Base-by-base conservation (phyloP, 2,888 invertebrate genomes). In the Tipula unca region DNA sequence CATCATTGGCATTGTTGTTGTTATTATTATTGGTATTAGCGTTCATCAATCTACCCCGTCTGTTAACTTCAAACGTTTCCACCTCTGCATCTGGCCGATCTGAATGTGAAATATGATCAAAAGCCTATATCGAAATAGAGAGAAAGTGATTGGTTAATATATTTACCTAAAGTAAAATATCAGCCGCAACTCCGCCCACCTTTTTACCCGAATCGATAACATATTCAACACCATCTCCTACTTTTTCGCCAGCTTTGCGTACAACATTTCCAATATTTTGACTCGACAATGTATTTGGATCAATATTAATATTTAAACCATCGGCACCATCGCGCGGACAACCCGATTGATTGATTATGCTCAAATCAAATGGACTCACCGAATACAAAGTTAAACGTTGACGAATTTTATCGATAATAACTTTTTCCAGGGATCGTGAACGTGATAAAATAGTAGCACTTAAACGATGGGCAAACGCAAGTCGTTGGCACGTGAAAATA, bases 371-470 rank as follows among this genome's bases (percentile, higher is more conserved):
- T 0, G 96, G 95, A 89, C 95, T 94, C n/a, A 96, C 93, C 84
- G 95, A 94, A 89, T 91, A 94, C 0, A 91, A 91, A 0, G 93
- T 90, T 86, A 96, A 89, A 88, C 93, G 93, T 17, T 92, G 91
- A 29, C 95, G 94, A 89, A 96, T 90, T 92, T 95, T 94, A 87
- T 95, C 95, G 6, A 95, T 88, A 87, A 92, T 94, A 85, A 93
- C 92, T 89, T 93, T 94, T 87, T 95, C 96, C 85, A 96, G 92
- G 48, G 94, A 94, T 87, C 94, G 94, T 20, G 92, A 93, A 85
- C 96, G 93, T 0, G 95, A 96, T n/a, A 96, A 92, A 87, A 98
- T 96, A 85, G 96, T 95, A 0, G 95, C 95, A 0, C 96, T 95
- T 87, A 94, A 94, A 3, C 96, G 92, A 90, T 96, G 94, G 0